Evolutionary conservation across 2,888 invertebrate genomes (phyloP).

Genomic region (Aporophyla nigra): DNA sequence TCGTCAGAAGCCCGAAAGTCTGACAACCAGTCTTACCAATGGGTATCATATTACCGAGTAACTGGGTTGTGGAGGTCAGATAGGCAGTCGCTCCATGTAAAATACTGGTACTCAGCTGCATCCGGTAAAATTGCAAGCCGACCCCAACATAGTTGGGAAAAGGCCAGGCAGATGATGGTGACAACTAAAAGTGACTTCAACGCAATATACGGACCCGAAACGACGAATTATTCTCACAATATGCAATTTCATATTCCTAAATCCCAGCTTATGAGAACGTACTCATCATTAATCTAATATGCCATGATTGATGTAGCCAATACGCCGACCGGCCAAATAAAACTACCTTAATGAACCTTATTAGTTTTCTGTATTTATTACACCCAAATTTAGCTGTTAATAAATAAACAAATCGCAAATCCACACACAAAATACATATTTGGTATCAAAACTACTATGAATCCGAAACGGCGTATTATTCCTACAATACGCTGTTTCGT

Average conservation of each 20-base stretch:
- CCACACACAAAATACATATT: conserved; percentile 13
- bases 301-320: not conserved
- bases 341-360: not conserved
- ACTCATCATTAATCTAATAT: not conserved
- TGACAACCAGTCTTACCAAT: too few species aligned
- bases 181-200: not conserved
- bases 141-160: too few species aligned
- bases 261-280: not conserved
- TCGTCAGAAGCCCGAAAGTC: too few species aligned
- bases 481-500: conserved; percentile 31
- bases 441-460: conserved; percentile 19
- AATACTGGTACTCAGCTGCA: too few species aligned
- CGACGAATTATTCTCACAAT: not conserved
- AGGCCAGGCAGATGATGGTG: too few species aligned
- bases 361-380: not conserved
- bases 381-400: not conserved
- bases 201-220: not conserved
- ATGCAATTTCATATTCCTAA: not conserved
- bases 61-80: too few species aligned
- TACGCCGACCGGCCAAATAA: not conserved
- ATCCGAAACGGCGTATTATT: conserved; percentile 42
- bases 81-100: too few species aligned
- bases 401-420: conserved; percentile 4
- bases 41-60: too few species aligned
- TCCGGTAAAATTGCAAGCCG: too few species aligned